These are phyloP conservation scores for Campoplex capitator DNA, from an alignment of 2,888 invertebrate species.

Conservation along the genomic window DNA sequence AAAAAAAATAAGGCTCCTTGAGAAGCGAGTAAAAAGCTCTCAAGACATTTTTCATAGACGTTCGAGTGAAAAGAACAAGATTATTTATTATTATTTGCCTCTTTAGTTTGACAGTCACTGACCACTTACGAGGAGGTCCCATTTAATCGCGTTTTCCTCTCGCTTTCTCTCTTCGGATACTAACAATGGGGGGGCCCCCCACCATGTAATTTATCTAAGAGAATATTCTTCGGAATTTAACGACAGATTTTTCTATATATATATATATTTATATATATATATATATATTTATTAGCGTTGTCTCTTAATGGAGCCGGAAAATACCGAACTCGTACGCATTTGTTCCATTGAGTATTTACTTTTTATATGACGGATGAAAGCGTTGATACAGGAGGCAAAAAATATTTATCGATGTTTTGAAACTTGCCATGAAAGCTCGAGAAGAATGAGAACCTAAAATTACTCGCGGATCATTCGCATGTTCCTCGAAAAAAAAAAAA, in stretches of 20 bases:
- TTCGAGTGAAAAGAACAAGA: conserved; percentile 26
- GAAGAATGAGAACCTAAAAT: background rate
- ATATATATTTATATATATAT: conserved; percentile 5
- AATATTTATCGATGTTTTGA: background rate
- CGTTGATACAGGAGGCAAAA: background rate
- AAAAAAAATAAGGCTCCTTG: conserved; percentile 35
- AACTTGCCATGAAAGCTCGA: background rate
- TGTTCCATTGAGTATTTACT: background rate
- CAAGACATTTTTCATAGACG: conserved; percentile 36
- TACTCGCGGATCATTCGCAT: background rate
- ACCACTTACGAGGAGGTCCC: conserved; percentile 60
- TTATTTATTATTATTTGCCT: conserved; percentile 39
- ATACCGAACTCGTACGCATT: background rate
- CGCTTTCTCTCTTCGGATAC: conserved; percentile 40
- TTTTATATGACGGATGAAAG: background rate
- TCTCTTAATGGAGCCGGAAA: background rate
- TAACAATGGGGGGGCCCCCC: conserved; percentile 50
- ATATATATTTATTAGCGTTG: background rate
- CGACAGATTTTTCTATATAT: background rate
- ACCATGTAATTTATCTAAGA: conserved; percentile 24
- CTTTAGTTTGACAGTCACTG: conserved; percentile 50
- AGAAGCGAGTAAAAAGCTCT: conserved; percentile 37
- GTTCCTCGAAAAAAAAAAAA: background rate
- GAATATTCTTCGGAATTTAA: conserved; percentile 39
- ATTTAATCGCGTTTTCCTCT: conserved; percentile 52